phyloP scores from a whole-genome alignment of 2,888 invertebrate species.

The Tenodera sinensis region DNA sequence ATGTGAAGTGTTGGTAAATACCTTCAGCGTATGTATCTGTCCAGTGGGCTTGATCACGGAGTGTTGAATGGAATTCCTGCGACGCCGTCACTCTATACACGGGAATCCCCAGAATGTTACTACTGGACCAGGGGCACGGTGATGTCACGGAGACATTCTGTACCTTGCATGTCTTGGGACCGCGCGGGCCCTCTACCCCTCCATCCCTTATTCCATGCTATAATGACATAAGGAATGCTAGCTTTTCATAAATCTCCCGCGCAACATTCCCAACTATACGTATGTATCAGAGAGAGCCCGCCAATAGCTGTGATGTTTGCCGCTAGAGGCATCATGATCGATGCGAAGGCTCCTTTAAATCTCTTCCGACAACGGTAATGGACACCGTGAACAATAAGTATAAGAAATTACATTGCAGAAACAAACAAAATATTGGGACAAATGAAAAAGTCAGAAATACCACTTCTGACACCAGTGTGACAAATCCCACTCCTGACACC shows the following conservation, averaged over 20 bases:
- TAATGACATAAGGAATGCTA: background rate
- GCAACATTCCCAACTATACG: background rate
- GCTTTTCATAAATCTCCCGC: background rate
- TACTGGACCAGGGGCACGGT: background rate
- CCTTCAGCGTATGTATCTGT: background rate
- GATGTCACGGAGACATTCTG: slow-evolving; percentile 12
- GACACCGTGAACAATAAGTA: no score
- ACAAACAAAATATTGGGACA: no score
- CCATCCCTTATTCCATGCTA: background rate
- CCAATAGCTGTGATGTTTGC: no score
- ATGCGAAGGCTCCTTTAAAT: no score
- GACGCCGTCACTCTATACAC: background rate
- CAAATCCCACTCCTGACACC: no score
- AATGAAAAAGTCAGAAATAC: no score
- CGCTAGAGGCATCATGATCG: no score
- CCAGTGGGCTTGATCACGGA: background rate
- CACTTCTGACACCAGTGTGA: no score
- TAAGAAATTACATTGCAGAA: no score
- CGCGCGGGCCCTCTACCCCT: background rate
- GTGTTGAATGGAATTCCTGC: background rate
- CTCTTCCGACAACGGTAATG: no score
- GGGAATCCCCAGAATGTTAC: background rate
- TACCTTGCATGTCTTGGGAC: slow-evolving; percentile 26
- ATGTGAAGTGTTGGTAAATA: background rate
- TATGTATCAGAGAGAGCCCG: no score